Base-by-base conservation (phyloP, 1,140 invertebrate genomes). In the Drosophila subobscura region DNA sequence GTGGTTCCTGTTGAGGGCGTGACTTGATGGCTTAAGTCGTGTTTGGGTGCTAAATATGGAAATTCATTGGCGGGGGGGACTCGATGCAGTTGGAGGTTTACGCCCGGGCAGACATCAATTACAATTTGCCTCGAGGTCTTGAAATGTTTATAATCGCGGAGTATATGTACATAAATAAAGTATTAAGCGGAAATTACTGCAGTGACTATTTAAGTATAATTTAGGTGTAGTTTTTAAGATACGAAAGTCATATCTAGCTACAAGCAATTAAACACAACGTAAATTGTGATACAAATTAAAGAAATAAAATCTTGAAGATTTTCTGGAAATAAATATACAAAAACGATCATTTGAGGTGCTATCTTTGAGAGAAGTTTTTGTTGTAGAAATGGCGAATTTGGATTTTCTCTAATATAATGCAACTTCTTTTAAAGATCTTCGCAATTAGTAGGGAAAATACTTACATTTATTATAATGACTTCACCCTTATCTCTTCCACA, bases 1-100 rank as follows among this genome's bases (percentile, higher is more conserved):
- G 81, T 86, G 81, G 77, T 58, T 55, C 40, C 10, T 7, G 47
- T 55, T 60, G 55, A 75, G 56, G 81, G 81, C 81, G 81, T 85
- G 77, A 85, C 81, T 81, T 74, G 72, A 64, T 77, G 54, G 33
- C 54, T 85, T 85, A 44, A 66, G 61, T 49, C 57, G 63, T 66
- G 63, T 66, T 66, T 65, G 47, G 63, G 63, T 61, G 56, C 49
- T 61, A 71, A 71, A 71, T 58, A 16, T 51, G 53, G 29, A 71
- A 59, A 59, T 67, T 45, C 65, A 71, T 16, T 55, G 5, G 14
- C 22, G 20, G 14, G 44, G 14, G 44, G 45, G 22, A 22, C 29
- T 37, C 40, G 14, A 23, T 53, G 65, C 40, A 66, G 49, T 51
- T 51, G 14, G 6, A 8, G 8, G 12, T 33, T n/a, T 2, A 5